Evolutionary conservation across 2,797 vertebrate species (phyloP).

Genomic region (Hydrolagus colliei): DNA sequence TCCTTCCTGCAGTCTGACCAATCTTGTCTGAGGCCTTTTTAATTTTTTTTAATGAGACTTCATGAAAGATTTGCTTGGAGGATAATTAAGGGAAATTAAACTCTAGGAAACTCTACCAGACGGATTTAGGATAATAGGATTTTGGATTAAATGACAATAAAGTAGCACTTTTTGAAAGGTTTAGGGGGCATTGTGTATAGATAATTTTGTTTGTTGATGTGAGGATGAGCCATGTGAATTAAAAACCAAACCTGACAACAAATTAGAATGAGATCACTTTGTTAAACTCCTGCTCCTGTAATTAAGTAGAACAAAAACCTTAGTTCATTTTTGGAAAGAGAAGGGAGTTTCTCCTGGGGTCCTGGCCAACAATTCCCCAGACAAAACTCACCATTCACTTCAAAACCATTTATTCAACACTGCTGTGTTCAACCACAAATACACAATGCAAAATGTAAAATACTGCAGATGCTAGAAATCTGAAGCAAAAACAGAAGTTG

Average conservation of each 20-base stretch:
- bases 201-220: background rate
- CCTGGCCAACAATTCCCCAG: no score
- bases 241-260: background rate
- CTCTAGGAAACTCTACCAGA: background rate
- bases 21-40: background rate
- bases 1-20: background rate
- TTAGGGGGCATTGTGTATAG: background rate
- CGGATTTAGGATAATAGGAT: background rate
- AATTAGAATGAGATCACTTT: background rate
- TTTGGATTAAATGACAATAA: background rate
- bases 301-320: background rate
- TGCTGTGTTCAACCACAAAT: no score
- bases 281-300: background rate
- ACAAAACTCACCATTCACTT: no score
- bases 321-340: background rate
- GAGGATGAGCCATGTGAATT: background rate
- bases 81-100: constrained; percentile 5
- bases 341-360: no score
- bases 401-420: no score
- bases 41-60: background rate
- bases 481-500: no score
- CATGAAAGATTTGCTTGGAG: background rate
- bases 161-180: background rate
- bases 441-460: no score
- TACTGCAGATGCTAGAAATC: no score